Base-by-base conservation (phyloP, 2,113 vertebrate genomes). In the Paedocypris sp. region DNA sequence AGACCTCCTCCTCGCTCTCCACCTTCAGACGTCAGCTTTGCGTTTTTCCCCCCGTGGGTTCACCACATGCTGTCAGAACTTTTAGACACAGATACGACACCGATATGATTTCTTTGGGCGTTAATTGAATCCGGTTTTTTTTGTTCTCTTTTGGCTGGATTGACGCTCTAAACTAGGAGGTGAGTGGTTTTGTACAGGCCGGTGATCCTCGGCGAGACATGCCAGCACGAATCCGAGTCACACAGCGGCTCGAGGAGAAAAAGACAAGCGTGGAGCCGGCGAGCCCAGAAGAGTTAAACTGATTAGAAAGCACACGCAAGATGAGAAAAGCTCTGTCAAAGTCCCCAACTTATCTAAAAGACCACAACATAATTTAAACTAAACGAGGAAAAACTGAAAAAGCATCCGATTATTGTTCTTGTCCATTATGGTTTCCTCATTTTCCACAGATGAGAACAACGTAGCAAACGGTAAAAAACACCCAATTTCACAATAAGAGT, bases 391-490 rank as follows among this genome's bases (percentile, higher is more conserved):
- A 51, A 51, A 36, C 35, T 68, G 74, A 70, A 80, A 77, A 85
- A 68, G 76, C 70, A 74, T 50, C 68, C 77, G 66, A 71, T 74
- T 74, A 77, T 80, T 79, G 67, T 81, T 77, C 78, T 69, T 71
- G 71, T 78, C 73, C 51, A 69, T 46, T 41, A 68, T 49, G 49
- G 38, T 45, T 72, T 73, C 66, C 18, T 60, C 56, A n/a, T 42
- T 54, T 61, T 68, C 59, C 60, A 79, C 72, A 77, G 79, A 80
- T 77, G 70, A 72, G 67, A 80, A 76, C 74, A 80, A 77, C 72
- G 46, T 76, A 70, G 76, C 78, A 80, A 77, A 72, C 68, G 63
- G 75, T 80, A 81, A 79, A 86, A 81, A 83, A 85, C 83, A 82
- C 78, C 77, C 75, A 70, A 73, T 79, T 56, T 74, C 77, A 62